phyloP scores from a whole-genome alignment of 2,888 invertebrate species.

The Temnothorax unifasciatus region DNA sequence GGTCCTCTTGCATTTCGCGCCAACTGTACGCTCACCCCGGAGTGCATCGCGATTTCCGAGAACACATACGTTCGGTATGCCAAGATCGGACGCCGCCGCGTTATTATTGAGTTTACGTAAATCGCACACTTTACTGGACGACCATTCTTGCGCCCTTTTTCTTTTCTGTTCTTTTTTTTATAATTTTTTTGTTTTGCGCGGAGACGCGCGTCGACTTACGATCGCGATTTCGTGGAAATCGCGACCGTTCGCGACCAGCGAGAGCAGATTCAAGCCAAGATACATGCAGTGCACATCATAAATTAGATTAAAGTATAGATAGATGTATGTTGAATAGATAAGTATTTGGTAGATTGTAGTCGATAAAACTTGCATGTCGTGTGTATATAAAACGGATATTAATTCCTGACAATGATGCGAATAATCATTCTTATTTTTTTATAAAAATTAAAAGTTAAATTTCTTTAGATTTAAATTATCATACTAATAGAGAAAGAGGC shows the following conservation, averaged over 20 bases:
- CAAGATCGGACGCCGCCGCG: slow-evolving; percentile 1
- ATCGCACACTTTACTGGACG: slow-evolving; percentile 24
- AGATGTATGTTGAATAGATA: neutral
- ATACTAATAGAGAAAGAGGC: neutral
- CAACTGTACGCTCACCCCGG: slow-evolving; percentile 12
- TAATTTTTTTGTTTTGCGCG: neutral
- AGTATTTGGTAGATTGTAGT: neutral
- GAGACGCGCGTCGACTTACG: slow-evolving; percentile 7
- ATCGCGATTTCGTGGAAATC: slow-evolving; percentile 36
- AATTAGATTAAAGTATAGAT: slow-evolving; percentile 26
- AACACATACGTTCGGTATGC: slow-evolving; percentile 4
- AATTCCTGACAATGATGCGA: neutral
- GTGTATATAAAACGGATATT: neutral
- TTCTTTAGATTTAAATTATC: neutral
- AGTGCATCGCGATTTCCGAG: slow-evolving; percentile 49
- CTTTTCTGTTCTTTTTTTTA: neutral
- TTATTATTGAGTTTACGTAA: slow-evolving; percentile 48
- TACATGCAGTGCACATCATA: neutral
- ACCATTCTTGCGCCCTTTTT: neutral
- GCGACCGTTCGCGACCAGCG: neutral
- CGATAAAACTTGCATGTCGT: neutral
- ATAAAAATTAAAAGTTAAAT: neutral
- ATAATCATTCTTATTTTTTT: neutral
- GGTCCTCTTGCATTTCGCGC: slow-evolving; percentile 24
- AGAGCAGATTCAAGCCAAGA: slow-evolving; percentile 9